phyloP scores from a whole-genome alignment of 2,888 invertebrate species.

The Megaustenia siamemsis region DNA sequence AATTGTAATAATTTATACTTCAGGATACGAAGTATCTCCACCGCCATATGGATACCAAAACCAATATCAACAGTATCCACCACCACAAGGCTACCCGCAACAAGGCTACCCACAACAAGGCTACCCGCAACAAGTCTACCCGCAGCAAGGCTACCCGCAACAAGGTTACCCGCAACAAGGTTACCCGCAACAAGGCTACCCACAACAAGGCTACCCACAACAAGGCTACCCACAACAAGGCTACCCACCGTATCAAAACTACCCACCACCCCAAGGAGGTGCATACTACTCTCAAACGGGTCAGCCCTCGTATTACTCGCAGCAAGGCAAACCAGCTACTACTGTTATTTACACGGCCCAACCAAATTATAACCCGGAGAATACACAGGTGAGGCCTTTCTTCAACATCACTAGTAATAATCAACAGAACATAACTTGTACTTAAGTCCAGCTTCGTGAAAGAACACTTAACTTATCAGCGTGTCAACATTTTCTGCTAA shows the following conservation, averaged over 20 bases:
- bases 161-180: constrained; percentile 13
- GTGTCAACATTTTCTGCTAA: too few species aligned
- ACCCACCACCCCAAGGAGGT: background rate
- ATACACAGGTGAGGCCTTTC: too few species aligned
- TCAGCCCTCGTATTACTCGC: background rate
- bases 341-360: background rate
- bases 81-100: background rate
- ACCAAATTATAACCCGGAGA: too few species aligned
- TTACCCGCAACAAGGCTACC: constrained; percentile 21
- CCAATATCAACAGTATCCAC: background rate
- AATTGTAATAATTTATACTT: too few species aligned
- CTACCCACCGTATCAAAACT: background rate
- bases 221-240: constrained; percentile 30
- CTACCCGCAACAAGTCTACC: background rate
- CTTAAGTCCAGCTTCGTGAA: too few species aligned
- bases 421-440: too few species aligned
- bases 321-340: background rate
- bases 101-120: constrained; percentile 10
- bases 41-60: background rate
- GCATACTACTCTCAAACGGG: background rate
- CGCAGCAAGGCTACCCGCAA: background rate
- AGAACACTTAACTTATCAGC: too few species aligned
- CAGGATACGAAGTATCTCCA: too few species aligned
- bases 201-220: background rate
- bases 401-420: too few species aligned